Conservation (phyloP, 1,140 invertebrate genomes). For the Atta texana region DNA sequence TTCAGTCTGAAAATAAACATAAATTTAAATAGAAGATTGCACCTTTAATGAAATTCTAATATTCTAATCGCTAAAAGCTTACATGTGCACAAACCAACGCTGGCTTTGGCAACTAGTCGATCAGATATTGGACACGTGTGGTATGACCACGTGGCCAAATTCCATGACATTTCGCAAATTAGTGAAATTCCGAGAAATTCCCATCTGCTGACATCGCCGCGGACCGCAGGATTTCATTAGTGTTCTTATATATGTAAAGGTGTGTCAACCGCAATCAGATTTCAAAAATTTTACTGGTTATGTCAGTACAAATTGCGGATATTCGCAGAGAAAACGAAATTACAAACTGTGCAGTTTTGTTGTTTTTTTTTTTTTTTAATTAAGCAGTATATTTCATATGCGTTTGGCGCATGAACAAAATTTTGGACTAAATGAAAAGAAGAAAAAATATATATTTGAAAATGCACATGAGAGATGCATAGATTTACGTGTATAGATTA, state of each 20-base stretch:
- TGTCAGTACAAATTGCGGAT: neutral
- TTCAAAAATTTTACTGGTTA: conserved; percentile 11
- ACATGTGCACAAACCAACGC: conserved; percentile 18
- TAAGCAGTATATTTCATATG: neutral
- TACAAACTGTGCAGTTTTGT: neutral
- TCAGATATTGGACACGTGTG: conserved; percentile 56
- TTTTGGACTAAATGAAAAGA: neutral
- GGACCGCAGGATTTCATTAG: conserved; percentile 56
- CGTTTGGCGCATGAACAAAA: neutral
- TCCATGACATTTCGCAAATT: conserved; percentile 64
- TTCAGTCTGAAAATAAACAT: too few relatives aligned
- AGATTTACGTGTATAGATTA: neutral
- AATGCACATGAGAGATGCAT: neutral
- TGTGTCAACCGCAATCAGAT: conserved; percentile 32
- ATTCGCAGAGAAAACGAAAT: neutral
- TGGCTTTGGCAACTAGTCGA: conserved; percentile 29
- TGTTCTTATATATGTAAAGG: conserved; percentile 50
- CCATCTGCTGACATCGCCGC: conserved; percentile 15
- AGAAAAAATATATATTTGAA: neutral
- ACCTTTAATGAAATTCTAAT: neutral
- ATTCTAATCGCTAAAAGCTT: conserved; percentile 28
- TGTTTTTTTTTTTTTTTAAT: neutral
- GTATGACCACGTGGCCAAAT: conserved; percentile 55
- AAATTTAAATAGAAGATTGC: neutral
- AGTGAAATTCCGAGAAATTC: conserved; percentile 65